Evolutionary conservation across 2,888 invertebrate species (phyloP), one percentile per base, ranked within the genome.

Genomic region (Neoascia interrupta): DNA sequence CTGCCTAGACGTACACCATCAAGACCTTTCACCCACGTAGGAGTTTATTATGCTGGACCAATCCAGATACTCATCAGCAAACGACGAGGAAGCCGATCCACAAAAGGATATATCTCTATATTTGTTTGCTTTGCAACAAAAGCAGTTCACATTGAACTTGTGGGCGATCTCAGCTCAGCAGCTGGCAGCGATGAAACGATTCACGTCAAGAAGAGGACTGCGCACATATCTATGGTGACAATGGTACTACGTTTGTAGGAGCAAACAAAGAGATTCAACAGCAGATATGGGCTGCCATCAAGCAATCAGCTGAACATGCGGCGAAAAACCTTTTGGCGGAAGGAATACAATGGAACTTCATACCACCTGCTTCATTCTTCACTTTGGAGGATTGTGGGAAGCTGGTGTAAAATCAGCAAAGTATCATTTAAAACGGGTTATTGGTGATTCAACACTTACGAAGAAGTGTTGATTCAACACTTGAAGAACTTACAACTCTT

Each of bases 331-430:
- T 19, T 5, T 6, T 34, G 11, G 10, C 13, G 18, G 11, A 58
- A 15, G 26, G 41, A 16, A 47, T 16, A 26, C 13, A 39, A 31
- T 87, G 85, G 85, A 74, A 84, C 21, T 87, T 86, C 31, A 84
- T 81, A 34, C 84, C n/a, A n/a, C n/a, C n/a, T n/a, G n/a, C n/a
- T n/a, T n/a, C n/a, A n/a, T n/a, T n/a, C 84, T 85, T 1, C 84
- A 86, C 61, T 84, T 84, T 53, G 84, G 85, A 4, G 85, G 85
- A 2, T 37, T 85, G 1, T 85, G 84, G 84, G 86, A 87, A 61
- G 82, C 83, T 4, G 83, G 18, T 4, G 81, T 86, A 1, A 84
- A 84, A 53, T 81, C 82, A 0, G 69, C 83, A 4, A 86, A 86
- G 68, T 70, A 56, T 49, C 85, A 85, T 51, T 86, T 3, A 73